phyloP scores from a whole-genome alignment of 2,888 invertebrate species.

The Caenorhabditis afra region DNA sequence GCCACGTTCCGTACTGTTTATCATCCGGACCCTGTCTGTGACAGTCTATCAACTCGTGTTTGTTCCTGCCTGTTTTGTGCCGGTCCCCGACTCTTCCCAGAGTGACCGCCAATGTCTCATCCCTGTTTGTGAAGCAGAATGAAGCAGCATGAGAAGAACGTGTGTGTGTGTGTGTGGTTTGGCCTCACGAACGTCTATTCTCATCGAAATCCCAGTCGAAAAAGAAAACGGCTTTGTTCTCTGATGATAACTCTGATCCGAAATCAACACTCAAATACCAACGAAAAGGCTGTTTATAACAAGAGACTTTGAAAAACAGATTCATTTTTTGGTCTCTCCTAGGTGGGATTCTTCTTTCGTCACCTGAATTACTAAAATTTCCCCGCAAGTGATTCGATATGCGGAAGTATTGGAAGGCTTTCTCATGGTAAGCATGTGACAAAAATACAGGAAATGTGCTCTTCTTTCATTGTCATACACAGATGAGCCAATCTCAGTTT shows the following conservation, averaged over 20 bases:
- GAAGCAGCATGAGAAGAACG: too few relatives aligned
- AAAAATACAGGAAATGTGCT: neutral
- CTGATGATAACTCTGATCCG: neutral
- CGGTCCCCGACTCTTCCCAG: neutral
- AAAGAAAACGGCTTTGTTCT: constrained; percentile 2
- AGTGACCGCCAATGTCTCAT: constrained; percentile 13
- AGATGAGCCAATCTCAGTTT: too few relatives aligned
- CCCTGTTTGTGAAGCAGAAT: neutral
- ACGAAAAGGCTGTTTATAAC: constrained; percentile 11
- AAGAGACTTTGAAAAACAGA: neutral
- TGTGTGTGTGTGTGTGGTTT: neutral
- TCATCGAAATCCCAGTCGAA: neutral
- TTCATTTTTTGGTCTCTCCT: neutral
- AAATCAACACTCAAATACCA: neutral
- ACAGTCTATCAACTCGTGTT: neutral
- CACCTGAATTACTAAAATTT: neutral
- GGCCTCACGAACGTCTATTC: constrained; percentile 5
- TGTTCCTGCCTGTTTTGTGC: neutral
- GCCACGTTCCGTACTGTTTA: too few relatives aligned
- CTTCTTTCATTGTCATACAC: neutral
- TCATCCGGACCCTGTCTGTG: too few relatives aligned
- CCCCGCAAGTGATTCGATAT: constrained; percentile 11
- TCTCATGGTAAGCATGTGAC: neutral
- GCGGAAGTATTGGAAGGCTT: neutral
- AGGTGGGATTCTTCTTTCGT: constrained; percentile 7